These are phyloP conservation scores for Pseudomyrmex flavicornis DNA, from an alignment of 1,140 invertebrate species.

Conservation along the genomic window DNA sequence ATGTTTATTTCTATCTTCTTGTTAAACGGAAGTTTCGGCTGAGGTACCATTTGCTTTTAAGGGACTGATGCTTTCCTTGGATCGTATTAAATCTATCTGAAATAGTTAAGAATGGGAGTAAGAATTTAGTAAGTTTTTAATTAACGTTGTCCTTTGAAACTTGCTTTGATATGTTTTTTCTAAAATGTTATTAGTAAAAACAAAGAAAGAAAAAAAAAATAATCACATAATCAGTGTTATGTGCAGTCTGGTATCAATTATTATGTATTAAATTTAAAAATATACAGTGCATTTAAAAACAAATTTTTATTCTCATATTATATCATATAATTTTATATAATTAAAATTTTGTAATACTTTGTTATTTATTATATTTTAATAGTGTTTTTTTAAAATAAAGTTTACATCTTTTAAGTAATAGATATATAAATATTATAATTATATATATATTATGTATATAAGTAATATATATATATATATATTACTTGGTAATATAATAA, in stretches of 20 bases:
- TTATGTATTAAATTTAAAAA: slow-evolving; percentile 3
- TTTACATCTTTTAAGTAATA: too few relatives aligned
- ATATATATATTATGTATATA: too few relatives aligned
- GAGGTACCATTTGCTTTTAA: slow-evolving; percentile 82
- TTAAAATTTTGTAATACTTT: too few relatives aligned
- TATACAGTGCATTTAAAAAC: background rate
- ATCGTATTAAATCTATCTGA: slow-evolving; percentile 82
- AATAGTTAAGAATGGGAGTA: slow-evolving; percentile 67
- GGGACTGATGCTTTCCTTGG: slow-evolving; percentile 80
- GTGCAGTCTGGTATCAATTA: background rate
- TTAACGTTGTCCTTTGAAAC: background rate
- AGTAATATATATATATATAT: too few relatives aligned
- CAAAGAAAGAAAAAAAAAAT: background rate
- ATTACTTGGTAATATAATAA: background rate
- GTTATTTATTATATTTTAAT: too few relatives aligned
- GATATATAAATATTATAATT: too few relatives aligned
- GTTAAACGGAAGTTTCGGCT: slow-evolving; percentile 82
- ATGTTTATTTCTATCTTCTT: slow-evolving; percentile 33
- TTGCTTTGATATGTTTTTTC: background rate
- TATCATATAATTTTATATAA: too few relatives aligned
- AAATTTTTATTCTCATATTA: background rate
- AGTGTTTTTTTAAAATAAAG: too few relatives aligned
- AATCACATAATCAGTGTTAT: too few relatives aligned
- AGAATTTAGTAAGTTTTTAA: slow-evolving; percentile 9
- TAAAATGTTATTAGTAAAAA: background rate